Base-by-base conservation (phyloP, 2,888 invertebrate genomes). In the Orgyia antiqua region DNA sequence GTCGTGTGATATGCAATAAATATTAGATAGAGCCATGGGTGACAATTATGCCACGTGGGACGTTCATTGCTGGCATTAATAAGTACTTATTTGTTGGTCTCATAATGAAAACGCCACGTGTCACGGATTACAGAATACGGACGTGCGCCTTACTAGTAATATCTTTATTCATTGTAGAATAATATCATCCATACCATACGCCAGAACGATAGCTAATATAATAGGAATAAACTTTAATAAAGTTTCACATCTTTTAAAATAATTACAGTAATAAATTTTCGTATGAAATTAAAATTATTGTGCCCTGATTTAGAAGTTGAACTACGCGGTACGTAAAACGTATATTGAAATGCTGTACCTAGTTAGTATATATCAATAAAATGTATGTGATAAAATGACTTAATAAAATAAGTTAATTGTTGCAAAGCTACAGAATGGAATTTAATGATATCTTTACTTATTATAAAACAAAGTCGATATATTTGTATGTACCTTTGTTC, bases 71-170 rank as follows among this genome's bases (percentile, higher is more conserved):
- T 48, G 30, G 64, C 59, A 75, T 78, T 82, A 82, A 75, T 79
- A 77, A 63, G 67, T 71, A 57, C 77, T 76, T 76, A 84, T 80
- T 82, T 74, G 74, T 68, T 60, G 72, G 73, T 48, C 51, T 47
- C 58, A 58, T 75, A 79, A 83, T 79, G 82, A 83, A 77, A 77
- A 53, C 40, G 82, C 49, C 86, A 69, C 86, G 86, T 76, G 86
- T 45, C 43, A 27, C 19, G 78, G 83, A 78, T 86, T 80, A 79
- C 30, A 44, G 51, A 47, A 46, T 51, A 58, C 47, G 51, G 42
- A 56, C 66, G 63, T 50, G 39, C 53, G 67, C 50, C 59, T 50
- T 44, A 59, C 53, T 47, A 23, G 50, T 51, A 53, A 61, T 63
- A 58, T 68, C 63, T 65, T 52, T 66, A 60, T 65, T 59, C 61